Conservation (phyloP, 2,888 invertebrate genomes). For the Clitarchus hookeri region DNA sequence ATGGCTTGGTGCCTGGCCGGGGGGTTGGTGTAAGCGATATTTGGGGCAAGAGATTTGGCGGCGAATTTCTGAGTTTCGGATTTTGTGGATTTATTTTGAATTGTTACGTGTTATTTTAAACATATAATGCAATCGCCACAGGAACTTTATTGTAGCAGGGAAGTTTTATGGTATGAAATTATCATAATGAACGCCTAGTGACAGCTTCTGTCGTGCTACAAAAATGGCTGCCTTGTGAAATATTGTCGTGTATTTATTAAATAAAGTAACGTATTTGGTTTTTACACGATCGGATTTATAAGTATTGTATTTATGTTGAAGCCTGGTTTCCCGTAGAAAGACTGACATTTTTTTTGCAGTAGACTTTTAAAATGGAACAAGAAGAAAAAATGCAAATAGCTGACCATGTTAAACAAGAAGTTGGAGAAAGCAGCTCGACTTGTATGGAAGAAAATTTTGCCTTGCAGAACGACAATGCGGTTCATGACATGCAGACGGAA, state of each 20-base stretch:
- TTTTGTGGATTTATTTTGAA: not conserved
- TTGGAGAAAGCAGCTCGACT: not conserved
- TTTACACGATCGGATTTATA: not conserved
- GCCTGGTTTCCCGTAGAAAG: not conserved
- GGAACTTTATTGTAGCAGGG: not conserved
- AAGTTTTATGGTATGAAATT: not conserved
- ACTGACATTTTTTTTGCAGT: not conserved
- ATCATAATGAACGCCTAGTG: not conserved
- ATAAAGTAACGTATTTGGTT: not conserved
- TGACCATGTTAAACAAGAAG: conserved; percentile 3
- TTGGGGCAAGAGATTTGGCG: not conserved
- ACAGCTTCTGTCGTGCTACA: not conserved
- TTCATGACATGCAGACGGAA: conserved; percentile 4
- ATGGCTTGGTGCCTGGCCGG: not conserved
- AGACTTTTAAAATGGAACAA: not conserved
- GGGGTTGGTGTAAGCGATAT: not conserved
- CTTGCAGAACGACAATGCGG: not conserved
- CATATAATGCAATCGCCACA: not conserved
- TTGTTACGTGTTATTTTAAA: not conserved
- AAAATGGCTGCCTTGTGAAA: conserved; percentile 2
- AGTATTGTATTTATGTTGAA: not conserved
- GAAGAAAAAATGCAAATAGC: conserved; percentile 19
- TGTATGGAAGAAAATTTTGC: not conserved
- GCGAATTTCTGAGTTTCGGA: not conserved
- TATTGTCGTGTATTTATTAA: not conserved